phyloP scores from a whole-genome alignment of 2,797 vertebrate genomes.

The Myoxocephalus aenaeus region DNA sequence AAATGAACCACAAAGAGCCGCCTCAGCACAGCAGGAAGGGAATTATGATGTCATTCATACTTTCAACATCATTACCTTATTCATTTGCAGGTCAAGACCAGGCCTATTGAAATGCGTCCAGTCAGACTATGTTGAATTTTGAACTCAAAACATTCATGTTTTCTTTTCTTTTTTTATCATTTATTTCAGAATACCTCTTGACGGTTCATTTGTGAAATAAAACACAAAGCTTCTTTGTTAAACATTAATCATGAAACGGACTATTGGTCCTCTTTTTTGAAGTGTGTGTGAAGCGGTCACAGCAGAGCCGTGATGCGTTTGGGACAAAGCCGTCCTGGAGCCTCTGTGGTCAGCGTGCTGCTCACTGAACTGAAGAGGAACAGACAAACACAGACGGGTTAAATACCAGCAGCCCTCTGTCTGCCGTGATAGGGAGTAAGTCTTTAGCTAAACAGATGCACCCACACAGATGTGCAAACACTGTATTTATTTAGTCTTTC shows the following conservation, averaged over 20 bases:
- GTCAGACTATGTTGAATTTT: conserved; percentile 14
- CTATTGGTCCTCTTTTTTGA: conserved; percentile 10
- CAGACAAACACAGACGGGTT: conserved; percentile 53
- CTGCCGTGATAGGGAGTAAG: not conserved
- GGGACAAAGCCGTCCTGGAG: conserved; percentile 46
- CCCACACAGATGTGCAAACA: conserved; percentile 71
- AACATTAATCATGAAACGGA: conserved; percentile 20
- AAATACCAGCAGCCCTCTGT: conserved; percentile 29
- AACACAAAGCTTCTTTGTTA: conserved; percentile 7
- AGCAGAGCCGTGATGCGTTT: conserved; percentile 45
- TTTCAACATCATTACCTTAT: conserved; percentile 72
- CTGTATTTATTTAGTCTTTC: not conserved
- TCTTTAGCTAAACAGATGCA: conserved; percentile 50
- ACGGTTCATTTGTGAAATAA: conserved; percentile 13
- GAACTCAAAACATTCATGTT: conserved; percentile 26
- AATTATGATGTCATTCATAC: conserved; percentile 71
- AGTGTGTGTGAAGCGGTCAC: conserved; percentile 14
- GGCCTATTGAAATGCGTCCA: conserved; percentile 37
- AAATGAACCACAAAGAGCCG: conserved; percentile 72
- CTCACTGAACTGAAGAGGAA: conserved; percentile 43
- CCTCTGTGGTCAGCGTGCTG: conserved; percentile 42
- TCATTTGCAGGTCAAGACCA: conserved; percentile 59
- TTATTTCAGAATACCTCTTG: conserved; percentile 1
- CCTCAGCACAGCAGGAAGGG: conserved; percentile 65
- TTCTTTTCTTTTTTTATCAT: not conserved